phyloP scores from a whole-genome alignment of 2,888 invertebrate species.

The Resseliella maxima region DNA sequence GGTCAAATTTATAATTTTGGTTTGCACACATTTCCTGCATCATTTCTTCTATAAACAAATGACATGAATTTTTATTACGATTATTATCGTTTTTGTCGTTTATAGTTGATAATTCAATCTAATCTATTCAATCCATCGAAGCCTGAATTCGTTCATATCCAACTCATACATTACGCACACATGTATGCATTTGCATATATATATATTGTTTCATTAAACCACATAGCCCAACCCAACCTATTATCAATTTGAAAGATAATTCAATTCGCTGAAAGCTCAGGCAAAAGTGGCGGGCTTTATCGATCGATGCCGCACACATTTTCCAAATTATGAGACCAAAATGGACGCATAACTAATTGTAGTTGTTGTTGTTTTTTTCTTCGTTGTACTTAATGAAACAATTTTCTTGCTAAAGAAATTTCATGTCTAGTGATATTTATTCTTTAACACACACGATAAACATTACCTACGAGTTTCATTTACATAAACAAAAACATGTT shows the following conservation, averaged over 20 bases:
- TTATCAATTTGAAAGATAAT: slow-evolving; percentile 37
- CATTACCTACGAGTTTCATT: slow-evolving; percentile 32
- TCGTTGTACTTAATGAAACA: slow-evolving; percentile 3
- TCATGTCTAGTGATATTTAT: slow-evolving; percentile 51
- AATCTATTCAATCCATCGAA: slow-evolving; percentile 3
- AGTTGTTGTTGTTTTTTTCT: not conserved
- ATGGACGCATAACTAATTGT: slow-evolving; percentile 6
- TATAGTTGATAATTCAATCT: slow-evolving; percentile 43
- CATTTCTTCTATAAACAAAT: not conserved
- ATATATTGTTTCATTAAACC: not conserved
- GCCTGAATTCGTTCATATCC: not conserved
- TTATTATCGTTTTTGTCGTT: slow-evolving; percentile 26
- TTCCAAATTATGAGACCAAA: slow-evolving; percentile 35
- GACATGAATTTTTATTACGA: not conserved
- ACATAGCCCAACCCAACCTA: not conserved
- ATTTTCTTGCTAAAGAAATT: slow-evolving; percentile 15
- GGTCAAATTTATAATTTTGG: not conserved
- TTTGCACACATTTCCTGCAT: slow-evolving; percentile 32
- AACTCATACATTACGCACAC: too few species aligned
- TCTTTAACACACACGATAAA: slow-evolving; percentile 28
- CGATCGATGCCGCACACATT: slow-evolving; percentile 42
- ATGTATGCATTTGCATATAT: too few species aligned
- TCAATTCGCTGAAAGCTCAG: not conserved
- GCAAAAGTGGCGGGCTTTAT: not conserved
- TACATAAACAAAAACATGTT: slow-evolving; percentile 45